These are phyloP conservation scores for Pseudobourletiella spinata DNA, from an alignment of 1,140 invertebrate genomes.

Conservation along the genomic window DNA sequence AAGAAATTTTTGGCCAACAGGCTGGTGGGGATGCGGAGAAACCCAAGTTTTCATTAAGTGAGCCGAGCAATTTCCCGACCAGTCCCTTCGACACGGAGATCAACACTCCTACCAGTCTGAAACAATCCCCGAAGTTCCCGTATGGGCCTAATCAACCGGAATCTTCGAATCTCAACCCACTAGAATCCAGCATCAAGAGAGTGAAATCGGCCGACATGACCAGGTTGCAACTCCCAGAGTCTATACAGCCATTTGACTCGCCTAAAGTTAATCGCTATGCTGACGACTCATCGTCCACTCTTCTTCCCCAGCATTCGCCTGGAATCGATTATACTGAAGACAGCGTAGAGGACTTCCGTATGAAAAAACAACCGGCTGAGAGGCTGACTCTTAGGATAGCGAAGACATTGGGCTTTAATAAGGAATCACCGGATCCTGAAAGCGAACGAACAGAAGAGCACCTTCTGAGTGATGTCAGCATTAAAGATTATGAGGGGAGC, in stretches of 20 bases:
- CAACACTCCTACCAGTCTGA: neutral
- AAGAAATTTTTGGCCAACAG: slow-evolving; percentile 25
- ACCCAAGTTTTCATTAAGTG: neutral
- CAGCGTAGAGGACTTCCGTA: slow-evolving; percentile 14
- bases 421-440: slow-evolving; percentile 3
- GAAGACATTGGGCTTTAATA: slow-evolving; percentile 28
- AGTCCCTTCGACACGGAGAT: neutral
- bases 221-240: neutral
- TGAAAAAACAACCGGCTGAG: slow-evolving; percentile 9
- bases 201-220: neutral
- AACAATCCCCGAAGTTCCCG: neutral
- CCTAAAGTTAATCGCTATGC: neutral
- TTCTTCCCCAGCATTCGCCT: neutral
- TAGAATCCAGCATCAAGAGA: neutral
- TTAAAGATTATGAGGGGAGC: neutral
- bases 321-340: slow-evolving; percentile 10
- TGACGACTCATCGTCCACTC: neutral
- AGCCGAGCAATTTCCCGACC: neutral
- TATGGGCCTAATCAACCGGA: neutral
- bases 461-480: slow-evolving; percentile 21
- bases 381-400: slow-evolving; percentile 22
- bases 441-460: slow-evolving; percentile 19
- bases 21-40: neutral
- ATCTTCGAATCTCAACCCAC: neutral
- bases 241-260: neutral